Percentiles rank a stretch among this genome's conserved stretches.
phyloP scores from a whole-genome alignment of 2,797 vertebrate genomes.

The Lepilemur septentrionalis region DNA sequence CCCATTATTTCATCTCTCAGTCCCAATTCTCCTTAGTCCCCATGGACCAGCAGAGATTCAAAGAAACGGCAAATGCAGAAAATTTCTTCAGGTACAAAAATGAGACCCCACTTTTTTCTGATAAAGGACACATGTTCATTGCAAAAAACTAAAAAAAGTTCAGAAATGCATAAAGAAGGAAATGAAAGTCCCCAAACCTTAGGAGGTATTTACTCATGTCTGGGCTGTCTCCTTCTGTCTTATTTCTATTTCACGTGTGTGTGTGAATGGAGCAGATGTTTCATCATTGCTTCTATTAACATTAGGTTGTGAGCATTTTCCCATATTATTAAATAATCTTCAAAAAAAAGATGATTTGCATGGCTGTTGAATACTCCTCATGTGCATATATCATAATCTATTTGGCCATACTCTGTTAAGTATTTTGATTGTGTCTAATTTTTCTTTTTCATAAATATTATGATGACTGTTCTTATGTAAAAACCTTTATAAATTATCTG shows the following conservation, averaged over 20 bases:
- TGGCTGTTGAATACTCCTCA: not conserved
- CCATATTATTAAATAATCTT: not conserved
- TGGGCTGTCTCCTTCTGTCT: not conserved
- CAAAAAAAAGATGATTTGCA: not conserved
- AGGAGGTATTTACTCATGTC: not conserved
- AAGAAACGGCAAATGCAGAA: not conserved
- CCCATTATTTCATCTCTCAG: not conserved
- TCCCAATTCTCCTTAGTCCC: not conserved
- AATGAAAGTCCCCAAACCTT: not conserved
- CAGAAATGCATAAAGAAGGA: not conserved
- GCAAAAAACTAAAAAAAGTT: not conserved
- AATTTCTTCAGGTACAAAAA: not conserved
- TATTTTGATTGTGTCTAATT: not conserved
- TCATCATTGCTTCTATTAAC: not conserved
- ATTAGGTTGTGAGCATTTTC: not conserved
- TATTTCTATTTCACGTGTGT: not conserved
- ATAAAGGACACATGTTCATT: not conserved
- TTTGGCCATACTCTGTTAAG: not conserved
- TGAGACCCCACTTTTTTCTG: not conserved
- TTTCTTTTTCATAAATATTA: slow-evolving; percentile 4
- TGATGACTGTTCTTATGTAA: not conserved
- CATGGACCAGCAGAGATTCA: not conserved
- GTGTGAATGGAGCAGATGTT: not conserved
- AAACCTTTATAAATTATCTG: not conserved
- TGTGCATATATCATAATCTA: not conserved